These are phyloP conservation scores for Clarias platycephalus DNA, from an alignment of 2,797 vertebrate species.

Conservation along the genomic window DNA sequence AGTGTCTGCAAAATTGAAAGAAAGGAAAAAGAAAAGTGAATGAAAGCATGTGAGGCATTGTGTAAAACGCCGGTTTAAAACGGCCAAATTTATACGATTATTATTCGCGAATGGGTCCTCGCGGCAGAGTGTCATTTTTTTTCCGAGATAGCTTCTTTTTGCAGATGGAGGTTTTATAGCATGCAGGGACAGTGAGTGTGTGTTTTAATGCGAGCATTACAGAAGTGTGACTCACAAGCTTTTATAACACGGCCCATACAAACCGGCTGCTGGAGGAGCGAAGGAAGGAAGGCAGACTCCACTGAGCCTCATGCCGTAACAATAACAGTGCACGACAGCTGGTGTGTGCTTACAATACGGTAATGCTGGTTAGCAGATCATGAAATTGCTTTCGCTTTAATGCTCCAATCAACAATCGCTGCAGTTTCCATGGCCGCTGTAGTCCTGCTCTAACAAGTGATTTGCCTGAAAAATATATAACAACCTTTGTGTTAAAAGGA, in stretches of 20 bases:
- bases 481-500: background rate
- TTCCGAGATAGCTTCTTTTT: background rate
- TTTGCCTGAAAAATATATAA: constrained; percentile 10
- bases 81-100: background rate
- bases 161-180: constrained; percentile 13
- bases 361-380: constrained; percentile 22
- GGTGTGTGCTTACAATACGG: constrained; percentile 13
- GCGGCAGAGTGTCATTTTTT: background rate
- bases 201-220: constrained; percentile 31
- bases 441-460: background rate
- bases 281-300: background rate
- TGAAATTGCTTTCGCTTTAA: constrained; percentile 31
- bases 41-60: background rate
- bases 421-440: background rate
- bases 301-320: constrained; percentile 10
- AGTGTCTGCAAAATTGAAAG: background rate
- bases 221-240: constrained; percentile 6
- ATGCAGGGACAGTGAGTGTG: background rate
- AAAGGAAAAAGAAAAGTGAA: background rate
- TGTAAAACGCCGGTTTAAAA: background rate
- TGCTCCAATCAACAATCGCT: background rate
- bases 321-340: constrained; percentile 21
- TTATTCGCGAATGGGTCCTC: background rate
- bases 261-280: background rate
- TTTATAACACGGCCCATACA: background rate